Evolutionary conservation across 2,888 invertebrate genomes (phyloP).

Genomic region (Macrophya alboannulata): DNA sequence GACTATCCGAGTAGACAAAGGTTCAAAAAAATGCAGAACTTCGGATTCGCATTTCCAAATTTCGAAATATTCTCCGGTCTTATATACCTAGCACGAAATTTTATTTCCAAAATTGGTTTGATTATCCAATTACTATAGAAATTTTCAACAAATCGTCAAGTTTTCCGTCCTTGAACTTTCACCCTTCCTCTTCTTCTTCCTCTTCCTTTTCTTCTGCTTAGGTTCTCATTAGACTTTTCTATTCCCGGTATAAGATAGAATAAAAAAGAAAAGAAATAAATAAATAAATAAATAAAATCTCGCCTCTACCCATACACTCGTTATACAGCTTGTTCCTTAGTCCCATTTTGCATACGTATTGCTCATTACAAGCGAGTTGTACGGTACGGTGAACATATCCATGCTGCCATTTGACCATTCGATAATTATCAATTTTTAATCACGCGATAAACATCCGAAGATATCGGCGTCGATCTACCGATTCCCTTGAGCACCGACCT

Average conservation of each 20-base stretch:
- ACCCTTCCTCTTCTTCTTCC: too few species aligned
- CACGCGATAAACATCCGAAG: constrained; percentile 62
- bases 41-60: too few species aligned
- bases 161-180: neutral
- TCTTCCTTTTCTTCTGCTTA: neutral
- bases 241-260: neutral
- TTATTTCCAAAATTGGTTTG: too few species aligned
- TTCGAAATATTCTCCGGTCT: too few species aligned
- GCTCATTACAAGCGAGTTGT: constrained; percentile 11
- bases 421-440: constrained; percentile 65
- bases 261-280: neutral
- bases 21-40: too few species aligned
- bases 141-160: neutral
- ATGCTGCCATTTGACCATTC: neutral
- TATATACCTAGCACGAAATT: too few species aligned
- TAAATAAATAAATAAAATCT: neutral
- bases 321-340: neutral
- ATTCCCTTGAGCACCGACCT: constrained; percentile 18
- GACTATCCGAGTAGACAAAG: too few species aligned
- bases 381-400: neutral
- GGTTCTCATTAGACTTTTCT: neutral
- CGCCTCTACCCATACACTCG: neutral
- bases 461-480: constrained; percentile 19
- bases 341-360: constrained; percentile 37
- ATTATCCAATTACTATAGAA: too few species aligned